A percentile compares a stretch with the other conserved stretches of the same genome.
phyloP scores from a whole-genome alignment of 2,797 vertebrate species.

The Philypnodon macrostomus region DNA sequence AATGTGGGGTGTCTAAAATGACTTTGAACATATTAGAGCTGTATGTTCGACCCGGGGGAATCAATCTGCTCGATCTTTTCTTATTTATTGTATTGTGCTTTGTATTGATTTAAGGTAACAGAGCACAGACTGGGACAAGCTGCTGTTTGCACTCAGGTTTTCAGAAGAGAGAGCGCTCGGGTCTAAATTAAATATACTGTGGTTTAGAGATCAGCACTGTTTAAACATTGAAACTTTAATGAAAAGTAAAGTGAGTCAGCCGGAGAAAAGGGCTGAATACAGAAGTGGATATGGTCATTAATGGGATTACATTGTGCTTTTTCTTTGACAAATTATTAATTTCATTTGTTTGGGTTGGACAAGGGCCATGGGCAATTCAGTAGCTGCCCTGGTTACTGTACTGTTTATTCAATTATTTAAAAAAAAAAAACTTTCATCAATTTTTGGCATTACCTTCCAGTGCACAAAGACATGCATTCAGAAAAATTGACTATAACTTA shows the following conservation, averaged over 20 bases:
- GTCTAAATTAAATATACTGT: constrained; percentile 16
- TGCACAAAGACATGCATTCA: too few relatives aligned
- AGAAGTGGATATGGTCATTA: neutral
- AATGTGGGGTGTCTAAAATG: neutral
- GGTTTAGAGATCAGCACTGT: neutral
- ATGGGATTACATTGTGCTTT: neutral
- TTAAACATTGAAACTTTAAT: constrained; percentile 27
- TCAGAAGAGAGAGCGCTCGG: constrained; percentile 14
- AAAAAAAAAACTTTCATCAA: too few relatives aligned
- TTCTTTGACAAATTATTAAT: neutral
- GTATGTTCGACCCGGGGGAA: constrained; percentile 1
- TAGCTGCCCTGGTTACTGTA: too few relatives aligned
- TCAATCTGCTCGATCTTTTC: constrained; percentile 14
- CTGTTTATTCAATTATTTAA: too few relatives aligned
- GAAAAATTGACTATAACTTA: too few relatives aligned
- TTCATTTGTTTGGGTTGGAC: neutral
- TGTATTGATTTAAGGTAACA: constrained; percentile 34
- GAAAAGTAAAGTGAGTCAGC: constrained; percentile 5
- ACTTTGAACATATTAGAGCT: constrained; percentile 14
- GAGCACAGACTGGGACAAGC: constrained; percentile 8
- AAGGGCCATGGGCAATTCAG: neutral
- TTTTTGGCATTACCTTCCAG: too few relatives aligned
- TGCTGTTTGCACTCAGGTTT: constrained; percentile 33
- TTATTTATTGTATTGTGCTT: constrained; percentile 33
- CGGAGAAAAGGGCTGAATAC: neutral